Percentiles rank a stretch among this genome's conserved stretches.
Conservation (phyloP, 2,113 vertebrate genomes). For the Lepidothrix coronata region DNA sequence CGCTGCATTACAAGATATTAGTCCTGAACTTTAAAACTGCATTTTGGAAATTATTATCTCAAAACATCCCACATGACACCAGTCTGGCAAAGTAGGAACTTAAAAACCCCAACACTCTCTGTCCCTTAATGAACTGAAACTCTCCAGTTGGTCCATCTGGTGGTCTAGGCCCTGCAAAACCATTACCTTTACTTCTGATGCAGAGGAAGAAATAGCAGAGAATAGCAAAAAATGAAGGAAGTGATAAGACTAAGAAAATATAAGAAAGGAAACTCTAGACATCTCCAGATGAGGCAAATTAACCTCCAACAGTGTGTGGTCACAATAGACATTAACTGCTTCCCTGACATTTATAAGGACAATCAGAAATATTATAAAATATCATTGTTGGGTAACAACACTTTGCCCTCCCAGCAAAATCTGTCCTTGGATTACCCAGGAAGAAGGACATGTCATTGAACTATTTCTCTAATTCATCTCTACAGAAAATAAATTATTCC, state of each 20-base stretch:
- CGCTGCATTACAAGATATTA: neutral
- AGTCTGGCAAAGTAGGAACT: neutral
- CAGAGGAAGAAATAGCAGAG: neutral
- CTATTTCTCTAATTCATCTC: neutral
- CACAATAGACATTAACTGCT: neutral
- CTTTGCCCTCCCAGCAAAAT: neutral
- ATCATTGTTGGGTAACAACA: neutral
- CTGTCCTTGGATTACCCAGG: neutral
- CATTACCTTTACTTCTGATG: neutral
- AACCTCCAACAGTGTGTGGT: neutral
- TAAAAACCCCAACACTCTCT: neutral
- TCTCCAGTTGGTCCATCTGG: neutral
- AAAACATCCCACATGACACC: neutral
- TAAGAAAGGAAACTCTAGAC: neutral
- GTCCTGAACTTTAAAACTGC: neutral
- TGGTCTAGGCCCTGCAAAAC: neutral
- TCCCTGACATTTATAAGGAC: neutral
- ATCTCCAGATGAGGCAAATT: neutral
- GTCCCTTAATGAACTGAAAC: neutral
- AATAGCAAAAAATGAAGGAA: neutral
- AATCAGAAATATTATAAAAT: neutral
- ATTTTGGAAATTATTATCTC: slow-evolving; percentile 13
- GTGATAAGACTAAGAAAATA: neutral
- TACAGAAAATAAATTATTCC: neutral
- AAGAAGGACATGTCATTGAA: neutral